A percentile compares a stretch with the other conserved stretches of the same genome.
phyloP scores from a whole-genome alignment of 2,888 invertebrate genomes.

The Drosophila koepferae region DNA sequence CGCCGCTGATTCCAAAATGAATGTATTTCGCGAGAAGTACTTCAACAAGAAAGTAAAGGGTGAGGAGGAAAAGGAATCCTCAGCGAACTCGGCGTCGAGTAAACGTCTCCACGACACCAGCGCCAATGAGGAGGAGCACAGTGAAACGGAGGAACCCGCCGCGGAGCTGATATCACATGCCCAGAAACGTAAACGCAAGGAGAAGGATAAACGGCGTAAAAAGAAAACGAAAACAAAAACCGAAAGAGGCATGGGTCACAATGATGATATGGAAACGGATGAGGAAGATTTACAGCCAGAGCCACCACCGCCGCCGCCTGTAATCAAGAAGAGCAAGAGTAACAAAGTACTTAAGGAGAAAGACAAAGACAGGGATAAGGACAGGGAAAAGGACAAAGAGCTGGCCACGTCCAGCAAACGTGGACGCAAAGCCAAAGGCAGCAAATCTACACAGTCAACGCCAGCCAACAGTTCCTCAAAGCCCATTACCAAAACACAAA shows the following conservation, averaged over 20 bases:
- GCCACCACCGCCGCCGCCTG: conserved; percentile 33
- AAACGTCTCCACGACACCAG: conserved; percentile 42
- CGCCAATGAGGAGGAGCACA: conserved; percentile 48
- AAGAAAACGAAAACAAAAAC: conserved; percentile 80
- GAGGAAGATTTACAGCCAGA: conserved; percentile 63
- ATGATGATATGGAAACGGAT: conserved; percentile 65
- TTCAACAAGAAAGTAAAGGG: conserved; percentile 83
- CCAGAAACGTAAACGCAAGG: conserved; percentile 83
- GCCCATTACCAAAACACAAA: conserved; percentile 58
- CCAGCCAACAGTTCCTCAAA: conserved; percentile 32
- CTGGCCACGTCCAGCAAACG: conserved; percentile 43
- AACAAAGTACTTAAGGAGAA: conserved; percentile 60
- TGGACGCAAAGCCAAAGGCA: conserved; percentile 57
- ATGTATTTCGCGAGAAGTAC: conserved; percentile 85
- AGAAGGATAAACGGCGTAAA: conserved; percentile 84
- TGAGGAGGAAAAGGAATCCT: conserved; percentile 59
- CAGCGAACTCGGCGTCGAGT: conserved; percentile 25
- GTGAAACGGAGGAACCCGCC: conserved; percentile 32
- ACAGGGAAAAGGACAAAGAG: conserved; percentile 41
- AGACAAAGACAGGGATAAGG: conserved; percentile 47
- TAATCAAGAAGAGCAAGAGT: conserved; percentile 57
- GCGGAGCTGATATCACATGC: conserved; percentile 38
- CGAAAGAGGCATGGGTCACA: conserved; percentile 32
- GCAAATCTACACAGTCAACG: conserved; percentile 40
- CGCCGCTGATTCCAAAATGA: conserved; percentile 84